Conservation (phyloP, 2,888 invertebrate genomes). For the Pimpla rufipes region DNA sequence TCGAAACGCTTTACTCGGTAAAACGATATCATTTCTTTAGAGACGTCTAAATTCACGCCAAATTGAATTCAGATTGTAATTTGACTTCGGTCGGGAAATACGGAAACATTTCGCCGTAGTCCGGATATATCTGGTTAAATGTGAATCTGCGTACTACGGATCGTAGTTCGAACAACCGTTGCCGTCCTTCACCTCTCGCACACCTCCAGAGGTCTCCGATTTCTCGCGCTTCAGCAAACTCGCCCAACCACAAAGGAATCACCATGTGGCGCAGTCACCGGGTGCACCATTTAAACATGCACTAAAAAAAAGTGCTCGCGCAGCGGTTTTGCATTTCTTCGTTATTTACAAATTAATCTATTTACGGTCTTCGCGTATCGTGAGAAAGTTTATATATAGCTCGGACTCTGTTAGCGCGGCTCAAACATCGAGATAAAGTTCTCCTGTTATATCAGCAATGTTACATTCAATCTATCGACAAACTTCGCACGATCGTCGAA, state of each 20-base stretch:
- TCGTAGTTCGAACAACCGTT: conserved; percentile 17
- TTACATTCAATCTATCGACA: not conserved
- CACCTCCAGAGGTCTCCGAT: conserved; percentile 60
- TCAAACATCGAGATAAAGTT: not conserved
- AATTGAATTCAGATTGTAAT: no score
- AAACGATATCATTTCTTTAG: no score
- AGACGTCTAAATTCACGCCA: no score
- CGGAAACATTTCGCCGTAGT: not conserved
- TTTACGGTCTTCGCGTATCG: conserved; percentile 27
- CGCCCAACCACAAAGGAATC: conserved; percentile 46
- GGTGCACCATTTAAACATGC: conserved; percentile 45
- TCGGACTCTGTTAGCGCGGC: not conserved
- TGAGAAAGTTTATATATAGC: conserved; percentile 47
- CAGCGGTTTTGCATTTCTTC: conserved; percentile 25
- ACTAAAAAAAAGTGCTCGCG: conserved; percentile 21
- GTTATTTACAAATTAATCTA: conserved; percentile 54
- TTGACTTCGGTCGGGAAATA: not conserved
- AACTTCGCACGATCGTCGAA: not conserved
- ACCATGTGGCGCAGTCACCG: conserved; percentile 22
- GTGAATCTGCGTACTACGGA: conserved; percentile 15
- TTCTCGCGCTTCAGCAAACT: conserved; percentile 53
- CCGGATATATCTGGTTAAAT: conserved; percentile 13
- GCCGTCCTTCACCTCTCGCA: conserved; percentile 66
- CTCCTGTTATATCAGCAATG: not conserved
- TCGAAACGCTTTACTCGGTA: no score